Percentiles rank a stretch among this genome's conserved stretches.
Evolutionary conservation across 2,113 vertebrate species (phyloP).

Genomic region (Asarcornis scutulata): DNA sequence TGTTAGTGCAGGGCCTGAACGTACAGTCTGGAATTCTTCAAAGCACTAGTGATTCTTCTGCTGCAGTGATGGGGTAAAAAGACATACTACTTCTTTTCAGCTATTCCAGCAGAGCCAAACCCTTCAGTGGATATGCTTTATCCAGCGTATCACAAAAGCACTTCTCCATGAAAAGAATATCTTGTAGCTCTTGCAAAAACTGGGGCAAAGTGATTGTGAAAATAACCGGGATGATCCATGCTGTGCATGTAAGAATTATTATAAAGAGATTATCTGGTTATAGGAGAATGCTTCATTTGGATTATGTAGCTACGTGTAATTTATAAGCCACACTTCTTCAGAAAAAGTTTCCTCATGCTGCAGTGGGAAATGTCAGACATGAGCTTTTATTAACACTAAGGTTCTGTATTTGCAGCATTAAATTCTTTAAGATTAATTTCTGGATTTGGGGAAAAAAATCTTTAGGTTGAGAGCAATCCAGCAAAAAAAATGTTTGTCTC

Average conservation of each 20-base stretch:
- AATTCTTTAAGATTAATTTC: background rate
- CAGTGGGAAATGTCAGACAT: background rate
- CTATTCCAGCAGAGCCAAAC: background rate
- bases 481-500: background rate
- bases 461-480: background rate
- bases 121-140: background rate
- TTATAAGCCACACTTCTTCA: background rate
- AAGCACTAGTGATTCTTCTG: background rate
- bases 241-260: slow-evolving; percentile 25
- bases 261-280: slow-evolving; percentile 37
- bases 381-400: background rate
- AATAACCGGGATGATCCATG: slow-evolving; percentile 20
- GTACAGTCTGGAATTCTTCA: background rate
- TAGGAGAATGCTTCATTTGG: slow-evolving; percentile 19
- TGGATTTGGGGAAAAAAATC: background rate
- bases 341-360: background rate
- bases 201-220: slow-evolving; percentile 10
- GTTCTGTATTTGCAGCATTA: background rate
- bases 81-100: background rate
- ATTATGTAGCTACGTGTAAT: background rate
- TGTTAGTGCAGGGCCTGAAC: background rate
- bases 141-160: background rate
- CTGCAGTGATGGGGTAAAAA: background rate
- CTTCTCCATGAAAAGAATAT: background rate
- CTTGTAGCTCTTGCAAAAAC: slow-evolving; percentile 9